A percentile compares a stretch with the other conserved stretches of the same genome.
Evolutionary conservation across 2,888 invertebrate species (phyloP).

Genomic region (Lasioglossum pauxillum): DNA sequence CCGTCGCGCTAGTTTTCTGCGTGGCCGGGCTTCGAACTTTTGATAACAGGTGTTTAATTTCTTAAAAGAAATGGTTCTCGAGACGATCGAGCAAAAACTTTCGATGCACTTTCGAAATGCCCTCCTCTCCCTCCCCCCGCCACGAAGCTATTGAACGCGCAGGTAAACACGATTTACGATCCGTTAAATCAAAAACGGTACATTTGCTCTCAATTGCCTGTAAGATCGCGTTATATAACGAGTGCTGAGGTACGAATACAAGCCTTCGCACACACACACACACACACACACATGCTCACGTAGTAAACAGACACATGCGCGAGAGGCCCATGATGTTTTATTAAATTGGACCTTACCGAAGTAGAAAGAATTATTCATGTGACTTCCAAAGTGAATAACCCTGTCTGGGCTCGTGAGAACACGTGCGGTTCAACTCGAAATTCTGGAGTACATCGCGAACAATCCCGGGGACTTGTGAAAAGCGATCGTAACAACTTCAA

Average conservation of each 20-base stretch:
- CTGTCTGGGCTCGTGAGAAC: background rate
- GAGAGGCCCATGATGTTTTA: slow-evolving; percentile 25
- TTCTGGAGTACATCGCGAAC: background rate
- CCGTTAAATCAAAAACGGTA: slow-evolving; percentile 53
- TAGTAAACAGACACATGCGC: background rate
- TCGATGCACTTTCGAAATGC: slow-evolving; percentile 14
- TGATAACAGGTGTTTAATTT: slow-evolving; percentile 26
- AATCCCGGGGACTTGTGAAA: background rate
- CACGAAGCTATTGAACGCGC: slow-evolving; percentile 19
- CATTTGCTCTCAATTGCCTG: slow-evolving; percentile 53
- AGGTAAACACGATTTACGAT: slow-evolving; percentile 52
- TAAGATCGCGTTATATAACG: slow-evolving; percentile 42
- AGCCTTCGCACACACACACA: background rate
- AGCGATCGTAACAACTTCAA: background rate
- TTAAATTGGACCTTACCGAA: slow-evolving; percentile 22
- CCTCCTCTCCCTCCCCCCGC: background rate
- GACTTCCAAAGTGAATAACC: slow-evolving; percentile 26
- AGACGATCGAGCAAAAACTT: slow-evolving; percentile 12
- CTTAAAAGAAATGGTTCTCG: slow-evolving; percentile 13
- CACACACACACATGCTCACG: too few species aligned
- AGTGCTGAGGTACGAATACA: background rate
- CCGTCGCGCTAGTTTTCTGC: background rate
- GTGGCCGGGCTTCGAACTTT: background rate
- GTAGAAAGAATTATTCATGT: slow-evolving; percentile 42
- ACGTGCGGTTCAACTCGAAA: slow-evolving; percentile 7